Percentiles rank a stretch among this genome's conserved stretches.
phyloP scores from a whole-genome alignment of 2,797 vertebrate species.

The Arremon aurantiirostris region DNA sequence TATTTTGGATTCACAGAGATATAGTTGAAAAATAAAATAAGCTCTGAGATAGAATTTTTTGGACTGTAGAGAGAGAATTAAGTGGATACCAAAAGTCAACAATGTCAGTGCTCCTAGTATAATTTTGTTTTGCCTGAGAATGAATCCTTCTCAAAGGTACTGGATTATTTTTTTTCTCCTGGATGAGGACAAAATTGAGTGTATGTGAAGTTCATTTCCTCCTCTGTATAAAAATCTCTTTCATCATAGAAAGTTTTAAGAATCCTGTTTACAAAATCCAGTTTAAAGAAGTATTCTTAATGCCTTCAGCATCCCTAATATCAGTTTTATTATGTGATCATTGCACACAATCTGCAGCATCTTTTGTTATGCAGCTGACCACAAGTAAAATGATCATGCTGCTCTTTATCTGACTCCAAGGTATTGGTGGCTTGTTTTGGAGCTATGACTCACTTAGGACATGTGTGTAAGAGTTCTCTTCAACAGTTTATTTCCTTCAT shows the following conservation, averaged over 20 bases:
- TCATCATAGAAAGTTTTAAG: background rate
- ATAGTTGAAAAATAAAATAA: slow-evolving; percentile 27
- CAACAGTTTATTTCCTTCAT: slow-evolving; percentile 1
- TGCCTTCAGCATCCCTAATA: background rate
- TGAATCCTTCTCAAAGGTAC: background rate
- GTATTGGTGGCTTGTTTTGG: background rate
- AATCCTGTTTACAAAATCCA: background rate
- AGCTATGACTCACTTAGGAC: background rate
- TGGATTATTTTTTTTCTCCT: background rate
- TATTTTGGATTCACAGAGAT: slow-evolving; percentile 21
- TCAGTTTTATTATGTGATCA: background rate
- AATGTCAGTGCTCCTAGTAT: background rate
- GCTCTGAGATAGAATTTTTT: background rate
- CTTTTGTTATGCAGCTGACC: background rate
- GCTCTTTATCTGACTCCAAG: background rate
- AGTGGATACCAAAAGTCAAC: background rate
- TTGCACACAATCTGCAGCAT: background rate
- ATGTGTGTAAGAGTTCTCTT: background rate
- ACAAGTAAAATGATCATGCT: background rate
- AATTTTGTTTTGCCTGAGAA: background rate
- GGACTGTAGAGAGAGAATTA: slow-evolving; percentile 4
- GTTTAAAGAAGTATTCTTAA: background rate
- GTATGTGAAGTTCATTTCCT: background rate
- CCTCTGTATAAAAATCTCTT: background rate
- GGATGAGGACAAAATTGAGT: background rate